Base-by-base conservation (phyloP, 2,113 vertebrate genomes). In the Callocephalon fimbriatum region DNA sequence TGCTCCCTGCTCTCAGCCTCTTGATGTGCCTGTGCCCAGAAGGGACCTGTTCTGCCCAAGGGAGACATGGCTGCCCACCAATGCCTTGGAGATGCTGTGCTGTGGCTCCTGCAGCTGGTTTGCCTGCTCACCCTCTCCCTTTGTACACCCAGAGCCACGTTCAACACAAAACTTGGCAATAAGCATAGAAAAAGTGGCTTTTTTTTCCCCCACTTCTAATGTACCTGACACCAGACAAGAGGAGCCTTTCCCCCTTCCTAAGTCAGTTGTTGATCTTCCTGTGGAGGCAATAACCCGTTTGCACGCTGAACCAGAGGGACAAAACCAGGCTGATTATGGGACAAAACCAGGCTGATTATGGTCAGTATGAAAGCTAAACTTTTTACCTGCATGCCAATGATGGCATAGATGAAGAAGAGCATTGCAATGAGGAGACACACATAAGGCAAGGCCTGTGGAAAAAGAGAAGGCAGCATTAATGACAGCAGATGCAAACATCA, bases 381-480 rank as follows among this genome's bases (percentile, higher is more conserved):
- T 93, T 51, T 93, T 96, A 99, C 99, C 99, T 99, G 99, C 99
- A 99, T 99, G 92, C 99, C 99, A 29, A 99, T 99, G 93, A 99
- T 99, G 97, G 99, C 99, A 8, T 99, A 99, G 96, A 99, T 99
- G 98, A 99, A 99, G 98, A 99, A 99, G 74, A 99, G 98, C 99
- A 99, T 99, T 42, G 99, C 99, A 51, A 99, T 99, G 93, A 99
- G 98, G 79, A 99, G 99, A 94, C 99, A 99, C 88, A 99, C 99
- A 5, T 99, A 99, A 32, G 99, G 99, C 97, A 99, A 98, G 31
- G 99, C 99, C 99, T 99, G 96, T 21, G 66, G 96, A 65, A 87
- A 29, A 91, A 27, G 58, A 95, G 50, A 74, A 31, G 22, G 29
- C 0, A 3, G 11, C 0, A 67, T 95, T 80, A 96, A 38, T 8